phyloP scores from a whole-genome alignment of 2,888 invertebrate genomes.

The Oeneis ivallda region DNA sequence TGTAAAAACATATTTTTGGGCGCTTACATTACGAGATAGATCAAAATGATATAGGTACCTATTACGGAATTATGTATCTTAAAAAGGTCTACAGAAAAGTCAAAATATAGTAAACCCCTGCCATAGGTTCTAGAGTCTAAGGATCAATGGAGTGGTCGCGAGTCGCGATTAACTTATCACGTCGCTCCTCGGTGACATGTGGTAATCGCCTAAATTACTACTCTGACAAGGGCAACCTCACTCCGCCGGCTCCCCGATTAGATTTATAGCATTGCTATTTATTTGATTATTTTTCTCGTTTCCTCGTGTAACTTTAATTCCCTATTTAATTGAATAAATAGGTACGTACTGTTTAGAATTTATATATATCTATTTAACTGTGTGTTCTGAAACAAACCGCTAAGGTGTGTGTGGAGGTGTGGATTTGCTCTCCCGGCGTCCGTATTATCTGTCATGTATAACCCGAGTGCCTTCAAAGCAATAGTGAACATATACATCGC shows the following conservation, averaged over 20 bases:
- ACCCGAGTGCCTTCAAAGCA: neutral
- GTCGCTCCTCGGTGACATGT: conserved; percentile 38
- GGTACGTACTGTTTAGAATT: too few species aligned
- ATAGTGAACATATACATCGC: too few species aligned
- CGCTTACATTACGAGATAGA: too few species aligned
- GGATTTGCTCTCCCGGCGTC: neutral
- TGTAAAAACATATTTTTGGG: too few species aligned
- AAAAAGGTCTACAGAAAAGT: too few species aligned
- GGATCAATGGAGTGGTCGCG: conserved; percentile 31
- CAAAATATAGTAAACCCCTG: too few species aligned
- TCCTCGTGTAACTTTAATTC: neutral
- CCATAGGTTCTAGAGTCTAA: neutral
- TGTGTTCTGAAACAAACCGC: too few species aligned
- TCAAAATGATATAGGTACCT: too few species aligned
- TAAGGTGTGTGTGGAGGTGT: neutral
- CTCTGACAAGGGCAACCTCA: conserved; percentile 38
- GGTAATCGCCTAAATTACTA: conserved; percentile 44
- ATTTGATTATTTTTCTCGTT: conserved; percentile 5
- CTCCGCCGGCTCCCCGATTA: conserved; percentile 38
- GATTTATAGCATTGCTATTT: conserved; percentile 38
- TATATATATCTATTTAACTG: neutral
- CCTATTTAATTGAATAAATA: too few species aligned
- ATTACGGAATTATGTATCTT: too few species aligned
- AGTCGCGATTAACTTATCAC: conserved; percentile 41
- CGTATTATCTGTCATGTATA: neutral